phyloP scores from a whole-genome alignment of 2,888 invertebrate genomes.

The Cantharis rustica region DNA sequence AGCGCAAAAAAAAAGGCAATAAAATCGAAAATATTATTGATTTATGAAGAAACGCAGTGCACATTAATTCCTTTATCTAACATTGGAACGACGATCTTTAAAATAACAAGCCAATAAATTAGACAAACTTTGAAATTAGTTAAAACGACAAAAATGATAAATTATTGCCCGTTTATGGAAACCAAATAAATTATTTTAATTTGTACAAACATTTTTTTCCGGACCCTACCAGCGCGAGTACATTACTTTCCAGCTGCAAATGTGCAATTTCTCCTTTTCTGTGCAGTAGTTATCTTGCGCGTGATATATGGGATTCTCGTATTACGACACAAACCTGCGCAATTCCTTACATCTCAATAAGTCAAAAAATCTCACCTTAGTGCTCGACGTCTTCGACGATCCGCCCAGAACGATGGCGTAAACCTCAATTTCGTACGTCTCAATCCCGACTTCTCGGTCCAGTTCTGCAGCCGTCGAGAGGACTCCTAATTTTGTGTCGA shows the following conservation, averaged over 20 bases:
- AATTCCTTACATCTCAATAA: not conserved
- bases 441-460: constrained; percentile 83
- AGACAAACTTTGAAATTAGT: constrained; percentile 7
- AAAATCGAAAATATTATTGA: not conserved
- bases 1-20: not conserved
- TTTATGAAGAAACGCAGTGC: not conserved
- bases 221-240: not conserved
- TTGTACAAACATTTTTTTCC: not conserved
- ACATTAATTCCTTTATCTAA: not conserved
- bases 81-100: not conserved
- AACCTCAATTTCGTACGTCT: constrained; percentile 82
- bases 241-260: not conserved
- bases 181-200: constrained; percentile 32
- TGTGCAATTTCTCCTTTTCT: not conserved
- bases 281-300: not conserved
- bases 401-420: constrained; percentile 80
- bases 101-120: constrained; percentile 25
- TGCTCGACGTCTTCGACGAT: constrained; percentile 74
- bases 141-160: constrained; percentile 11
- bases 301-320: not conserved
- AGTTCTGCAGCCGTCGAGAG: constrained; percentile 82
- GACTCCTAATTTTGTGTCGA: constrained; percentile 87
- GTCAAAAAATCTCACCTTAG: constrained; percentile 70
- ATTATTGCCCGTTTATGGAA: constrained; percentile 16
- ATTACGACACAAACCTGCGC: not conserved